Percentiles rank a stretch among this genome's conserved stretches.
These are phyloP conservation scores for Recurvirostra avosetta DNA, from an alignment of 2,113 vertebrate genomes.

Conservation along the genomic window DNA sequence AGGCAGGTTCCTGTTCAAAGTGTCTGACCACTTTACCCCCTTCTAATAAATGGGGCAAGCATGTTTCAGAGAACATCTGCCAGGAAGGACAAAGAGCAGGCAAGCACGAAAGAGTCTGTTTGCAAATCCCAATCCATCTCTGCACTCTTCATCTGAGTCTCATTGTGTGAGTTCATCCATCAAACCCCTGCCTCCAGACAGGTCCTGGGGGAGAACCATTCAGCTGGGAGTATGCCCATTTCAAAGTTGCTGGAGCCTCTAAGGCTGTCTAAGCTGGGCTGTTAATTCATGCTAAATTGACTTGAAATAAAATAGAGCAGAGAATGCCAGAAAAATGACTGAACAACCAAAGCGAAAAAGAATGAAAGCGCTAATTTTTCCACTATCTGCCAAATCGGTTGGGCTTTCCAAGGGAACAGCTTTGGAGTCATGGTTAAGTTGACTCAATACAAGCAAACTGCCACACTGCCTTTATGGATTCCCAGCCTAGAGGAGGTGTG, in stretches of 20 bases:
- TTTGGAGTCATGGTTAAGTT: background rate
- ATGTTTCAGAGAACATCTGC: background rate
- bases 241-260: background rate
- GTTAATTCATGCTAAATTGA: background rate
- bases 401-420: background rate
- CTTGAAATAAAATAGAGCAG: background rate
- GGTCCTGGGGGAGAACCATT: background rate
- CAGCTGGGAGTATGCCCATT: background rate
- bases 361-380: background rate
- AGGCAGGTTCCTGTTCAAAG: background rate
- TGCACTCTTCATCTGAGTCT: background rate
- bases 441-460: background rate
- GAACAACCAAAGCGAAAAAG: background rate
- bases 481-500: background rate
- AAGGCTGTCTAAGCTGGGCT: background rate
- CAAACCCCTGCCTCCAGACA: background rate
- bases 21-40: rapidly evolving
- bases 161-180: background rate
- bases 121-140: background rate
- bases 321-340: background rate
- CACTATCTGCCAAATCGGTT: background rate
- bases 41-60: background rate
- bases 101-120: background rate
- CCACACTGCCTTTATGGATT: background rate
- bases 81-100: background rate